Evolutionary conservation across 2,888 invertebrate genomes (phyloP), one percentile per base, ranked within the genome.

Genomic region (Gnatocerus cornutus): DNA sequence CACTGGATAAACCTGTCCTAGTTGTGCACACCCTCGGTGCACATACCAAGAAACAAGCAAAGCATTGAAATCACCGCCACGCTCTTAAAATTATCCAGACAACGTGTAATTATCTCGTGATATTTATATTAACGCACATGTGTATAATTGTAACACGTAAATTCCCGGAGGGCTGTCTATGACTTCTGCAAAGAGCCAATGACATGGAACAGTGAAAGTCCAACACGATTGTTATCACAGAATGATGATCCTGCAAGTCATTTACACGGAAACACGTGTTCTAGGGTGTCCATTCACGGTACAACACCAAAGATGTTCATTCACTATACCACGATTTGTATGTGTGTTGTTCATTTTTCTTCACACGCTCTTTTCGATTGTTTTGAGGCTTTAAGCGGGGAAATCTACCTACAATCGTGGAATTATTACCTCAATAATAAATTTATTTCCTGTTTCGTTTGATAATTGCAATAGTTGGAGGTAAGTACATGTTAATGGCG

Each of bases 241-340:
- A 71, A 74, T 71, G 73, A 71, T 71, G 73, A 74, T 71, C 56
- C 71, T 65, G 72, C 72, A 72, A 73, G 70, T 73, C 73, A 72
- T 63, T 73, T 73, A 71, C 73, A 71, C 69, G 67, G 63, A 72
- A 72, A 69, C 73, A 74, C 59, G 73, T 72, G 73, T 74, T 71
- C 55, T 65, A n/a, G 16, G 33, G 14, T 46, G 46, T 16, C 48
- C 29, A 50, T 50, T 21, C 48, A 10, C 48, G 46, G 12, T 33
- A 33, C 3, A 33, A 33, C 33, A 33, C 33, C 2, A 33, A 7
- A 33, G 33, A 33, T 33, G 33, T n/a, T 33, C 33, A 33, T 33
- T 33, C 33, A 33, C n/a, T 33, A 5, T 7, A 7, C 1, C n/a
- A 33, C 6, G 33, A 33, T 33, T 33, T 33, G 33, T 33, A 6